Evolutionary conservation across 2,797 vertebrate genomes (phyloP).

Genomic region (Arvicola amphibius): DNA sequence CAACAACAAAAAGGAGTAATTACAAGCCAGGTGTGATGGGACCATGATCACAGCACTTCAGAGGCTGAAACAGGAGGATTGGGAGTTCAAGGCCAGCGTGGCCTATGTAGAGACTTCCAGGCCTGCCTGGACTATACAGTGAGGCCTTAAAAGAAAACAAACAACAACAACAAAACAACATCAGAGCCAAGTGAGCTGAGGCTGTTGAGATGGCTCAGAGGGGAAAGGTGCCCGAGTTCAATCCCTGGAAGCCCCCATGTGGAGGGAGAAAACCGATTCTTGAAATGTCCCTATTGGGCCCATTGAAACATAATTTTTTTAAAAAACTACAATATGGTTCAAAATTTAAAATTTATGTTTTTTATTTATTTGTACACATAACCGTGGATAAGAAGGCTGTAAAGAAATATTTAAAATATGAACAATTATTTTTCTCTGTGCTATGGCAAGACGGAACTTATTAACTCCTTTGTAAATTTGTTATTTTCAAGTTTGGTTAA

Average conservation of each 20-base stretch:
- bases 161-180: background rate
- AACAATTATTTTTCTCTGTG: conserved; percentile 34
- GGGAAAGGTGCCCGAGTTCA: background rate
- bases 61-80: background rate
- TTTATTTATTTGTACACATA: background rate
- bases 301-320: background rate
- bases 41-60: background rate
- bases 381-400: background rate
- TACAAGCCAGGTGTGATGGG: background rate
- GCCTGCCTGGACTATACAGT: background rate
- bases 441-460: background rate
- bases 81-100: background rate
- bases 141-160: background rate
- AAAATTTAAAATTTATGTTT: background rate
- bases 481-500: conserved; percentile 24
- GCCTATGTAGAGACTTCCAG: background rate
- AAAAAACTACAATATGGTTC: background rate
- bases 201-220: background rate
- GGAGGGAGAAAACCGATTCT: background rate
- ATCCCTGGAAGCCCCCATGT: background rate
- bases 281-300: background rate
- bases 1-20: background rate
- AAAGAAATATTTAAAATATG: conserved; percentile 44
- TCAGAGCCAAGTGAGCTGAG: background rate
- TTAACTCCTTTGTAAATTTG: background rate